Conservation (phyloP, 2,113 vertebrate species). For the Microcebus lehilahytsara region DNA sequence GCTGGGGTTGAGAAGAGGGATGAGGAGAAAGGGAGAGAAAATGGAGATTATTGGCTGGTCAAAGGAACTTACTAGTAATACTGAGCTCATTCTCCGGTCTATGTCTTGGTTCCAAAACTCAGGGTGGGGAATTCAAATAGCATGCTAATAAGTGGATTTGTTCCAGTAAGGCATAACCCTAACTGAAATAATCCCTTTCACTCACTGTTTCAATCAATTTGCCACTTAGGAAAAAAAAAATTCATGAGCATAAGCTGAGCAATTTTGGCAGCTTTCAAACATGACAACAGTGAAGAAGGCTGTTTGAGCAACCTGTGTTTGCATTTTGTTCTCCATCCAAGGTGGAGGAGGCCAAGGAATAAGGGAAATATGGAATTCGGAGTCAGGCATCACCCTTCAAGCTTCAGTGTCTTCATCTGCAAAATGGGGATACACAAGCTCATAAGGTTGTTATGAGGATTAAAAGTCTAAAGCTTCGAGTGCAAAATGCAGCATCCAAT, state of each 20-base stretch:
- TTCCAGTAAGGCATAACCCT: not conserved
- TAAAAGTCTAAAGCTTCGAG: too few relatives aligned
- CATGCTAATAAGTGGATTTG: slow-evolving; percentile 36
- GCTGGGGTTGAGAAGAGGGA: not conserved
- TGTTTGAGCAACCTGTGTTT: not conserved
- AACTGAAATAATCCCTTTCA: slow-evolving; percentile 8
- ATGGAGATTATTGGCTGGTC: not conserved
- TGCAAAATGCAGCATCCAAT: not conserved
- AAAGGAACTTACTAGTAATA: not conserved
- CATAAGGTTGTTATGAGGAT: not conserved
- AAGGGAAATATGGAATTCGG: not conserved
- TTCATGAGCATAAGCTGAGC: not conserved
- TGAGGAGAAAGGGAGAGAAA: not conserved
- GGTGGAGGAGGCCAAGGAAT: not conserved
- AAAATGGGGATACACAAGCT: not conserved
- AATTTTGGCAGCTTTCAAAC: slow-evolving; percentile 39
- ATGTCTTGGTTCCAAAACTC: not conserved
- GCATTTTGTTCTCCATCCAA: not conserved
- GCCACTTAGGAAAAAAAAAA: slow-evolving; percentile 9
- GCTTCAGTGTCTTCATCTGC: not conserved
- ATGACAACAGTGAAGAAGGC: not conserved
- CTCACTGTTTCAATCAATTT: slow-evolving; percentile 42
- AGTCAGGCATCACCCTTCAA: not conserved
- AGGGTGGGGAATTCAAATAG: not conserved
- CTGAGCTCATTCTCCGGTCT: not conserved